Evolutionary conservation across 2,113 vertebrate species (phyloP).

Genomic region (Larimichthys crocea): DNA sequence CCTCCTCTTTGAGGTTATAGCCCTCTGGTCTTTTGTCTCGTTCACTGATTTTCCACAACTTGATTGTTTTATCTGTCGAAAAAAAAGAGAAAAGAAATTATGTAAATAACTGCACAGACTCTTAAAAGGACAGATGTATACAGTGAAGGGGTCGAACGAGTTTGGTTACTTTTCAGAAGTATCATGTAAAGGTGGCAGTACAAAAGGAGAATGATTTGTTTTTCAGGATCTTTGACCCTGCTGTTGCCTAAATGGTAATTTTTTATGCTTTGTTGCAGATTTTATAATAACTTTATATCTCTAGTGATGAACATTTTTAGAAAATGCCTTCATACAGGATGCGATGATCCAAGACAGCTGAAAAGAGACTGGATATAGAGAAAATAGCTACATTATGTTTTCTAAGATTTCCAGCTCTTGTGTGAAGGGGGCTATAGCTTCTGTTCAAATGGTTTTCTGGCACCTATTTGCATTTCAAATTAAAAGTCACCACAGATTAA

Average conservation of each 20-base stretch:
- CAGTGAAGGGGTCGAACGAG: not conserved
- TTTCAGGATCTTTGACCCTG: not conserved
- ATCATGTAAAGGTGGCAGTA: no score
- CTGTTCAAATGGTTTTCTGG: not conserved
- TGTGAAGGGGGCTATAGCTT: not conserved
- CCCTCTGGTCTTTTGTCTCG: slow-evolving; percentile 97
- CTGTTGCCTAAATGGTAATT: not conserved
- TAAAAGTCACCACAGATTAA: not conserved
- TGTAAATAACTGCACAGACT: not conserved
- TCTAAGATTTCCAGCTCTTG: not conserved
- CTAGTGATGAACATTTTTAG: not conserved
- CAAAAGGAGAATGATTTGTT: not conserved
- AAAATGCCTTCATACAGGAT: not conserved
- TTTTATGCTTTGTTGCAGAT: no score
- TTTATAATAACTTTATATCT: not conserved
- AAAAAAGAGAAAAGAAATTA: not conserved
- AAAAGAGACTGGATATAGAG: not conserved
- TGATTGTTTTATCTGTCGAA: slow-evolving; percentile 96
- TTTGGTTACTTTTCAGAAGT: not conserved
- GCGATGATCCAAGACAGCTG: not conserved
- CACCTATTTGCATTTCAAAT: not conserved
- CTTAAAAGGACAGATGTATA: not conserved
- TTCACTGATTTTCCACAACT: slow-evolving; percentile 99
- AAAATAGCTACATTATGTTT: not conserved
- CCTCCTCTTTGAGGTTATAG: slow-evolving; percentile 92